phyloP scores from a whole-genome alignment of 2,797 vertebrate species.

The Lemur catta region DNA sequence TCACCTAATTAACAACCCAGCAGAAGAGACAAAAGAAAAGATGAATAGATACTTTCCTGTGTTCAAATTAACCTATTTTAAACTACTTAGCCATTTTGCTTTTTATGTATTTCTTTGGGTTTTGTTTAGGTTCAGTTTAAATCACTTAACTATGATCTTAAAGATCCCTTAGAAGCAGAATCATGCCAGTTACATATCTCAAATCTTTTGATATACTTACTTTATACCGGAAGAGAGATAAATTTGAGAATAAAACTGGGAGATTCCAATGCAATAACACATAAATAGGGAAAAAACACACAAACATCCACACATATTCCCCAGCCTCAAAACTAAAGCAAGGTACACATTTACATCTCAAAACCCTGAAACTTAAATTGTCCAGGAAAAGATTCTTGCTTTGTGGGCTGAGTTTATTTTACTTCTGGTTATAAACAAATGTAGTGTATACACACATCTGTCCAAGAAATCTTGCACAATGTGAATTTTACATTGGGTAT shows the following conservation, averaged over 20 bases:
- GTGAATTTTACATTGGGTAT: constrained; percentile 81
- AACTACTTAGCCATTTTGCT: constrained; percentile 35
- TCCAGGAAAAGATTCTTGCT: constrained; percentile 80
- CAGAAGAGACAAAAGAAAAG: constrained; percentile 19
- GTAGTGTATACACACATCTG: constrained; percentile 83
- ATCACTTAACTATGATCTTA: constrained; percentile 56
- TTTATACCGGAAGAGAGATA: constrained; percentile 53
- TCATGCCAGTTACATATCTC: constrained; percentile 52
- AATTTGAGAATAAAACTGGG: constrained; percentile 57
- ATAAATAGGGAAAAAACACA: constrained; percentile 51
- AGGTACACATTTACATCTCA: constrained; percentile 72
- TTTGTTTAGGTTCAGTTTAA: constrained; percentile 67
- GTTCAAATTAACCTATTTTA: constrained; percentile 49
- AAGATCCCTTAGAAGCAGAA: constrained; percentile 73
- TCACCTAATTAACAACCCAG: not conserved
- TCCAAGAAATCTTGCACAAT: constrained; percentile 83
- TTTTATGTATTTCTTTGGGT: constrained; percentile 45
- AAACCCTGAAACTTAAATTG: constrained; percentile 75
- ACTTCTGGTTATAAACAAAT: constrained; percentile 82
- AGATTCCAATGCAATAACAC: constrained; percentile 62
- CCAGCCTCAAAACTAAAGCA: constrained; percentile 69
- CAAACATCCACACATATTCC: constrained; percentile 27
- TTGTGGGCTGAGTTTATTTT: constrained; percentile 83
- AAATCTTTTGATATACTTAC: constrained; percentile 35
- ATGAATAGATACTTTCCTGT: constrained; percentile 31